Evolutionary conservation across 2,888 invertebrate species (phyloP).

Genomic region (Brassicogethes aeneus): DNA sequence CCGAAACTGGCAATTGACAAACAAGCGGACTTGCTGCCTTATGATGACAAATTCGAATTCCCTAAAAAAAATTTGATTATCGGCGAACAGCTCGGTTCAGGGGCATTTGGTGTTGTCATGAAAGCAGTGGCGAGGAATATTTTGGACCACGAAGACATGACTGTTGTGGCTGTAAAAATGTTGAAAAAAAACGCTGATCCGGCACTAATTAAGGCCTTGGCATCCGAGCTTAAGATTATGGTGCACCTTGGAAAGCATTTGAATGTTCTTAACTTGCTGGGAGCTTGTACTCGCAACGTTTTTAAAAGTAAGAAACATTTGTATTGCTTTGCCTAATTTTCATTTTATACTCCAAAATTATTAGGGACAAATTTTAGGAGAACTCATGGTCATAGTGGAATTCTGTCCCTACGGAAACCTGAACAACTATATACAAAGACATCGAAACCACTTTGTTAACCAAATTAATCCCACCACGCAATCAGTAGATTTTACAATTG

Average conservation of each 20-base stretch:
- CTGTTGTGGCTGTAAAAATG: conserved; percentile 92
- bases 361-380: conserved; percentile 54
- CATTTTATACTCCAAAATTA: no score
- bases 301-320: conserved; percentile 75
- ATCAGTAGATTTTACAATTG: conserved; percentile 58
- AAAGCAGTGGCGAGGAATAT: conserved; percentile 79
- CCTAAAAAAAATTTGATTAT: conserved; percentile 74
- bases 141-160: conserved; percentile 59
- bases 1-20: conserved; percentile 84
- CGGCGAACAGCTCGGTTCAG: conserved; percentile 86
- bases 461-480: conserved; percentile 65
- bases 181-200: conserved; percentile 81
- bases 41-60: conserved; percentile 85
- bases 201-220: conserved; percentile 76
- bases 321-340: no score
- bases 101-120: conserved; percentile 91
- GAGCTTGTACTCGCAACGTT: conserved; percentile 88
- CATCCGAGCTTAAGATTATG: conserved; percentile 92
- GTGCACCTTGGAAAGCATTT: conserved; percentile 89
- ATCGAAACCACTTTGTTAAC: conserved; percentile 74
- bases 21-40: conserved; percentile 89
- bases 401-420: conserved; percentile 90
- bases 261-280: conserved; percentile 90
- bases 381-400: conserved; percentile 88
- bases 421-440: conserved; percentile 76